Conservation (phyloP, 2,113 vertebrate genomes). For the Montifringilla adamsi region DNA sequence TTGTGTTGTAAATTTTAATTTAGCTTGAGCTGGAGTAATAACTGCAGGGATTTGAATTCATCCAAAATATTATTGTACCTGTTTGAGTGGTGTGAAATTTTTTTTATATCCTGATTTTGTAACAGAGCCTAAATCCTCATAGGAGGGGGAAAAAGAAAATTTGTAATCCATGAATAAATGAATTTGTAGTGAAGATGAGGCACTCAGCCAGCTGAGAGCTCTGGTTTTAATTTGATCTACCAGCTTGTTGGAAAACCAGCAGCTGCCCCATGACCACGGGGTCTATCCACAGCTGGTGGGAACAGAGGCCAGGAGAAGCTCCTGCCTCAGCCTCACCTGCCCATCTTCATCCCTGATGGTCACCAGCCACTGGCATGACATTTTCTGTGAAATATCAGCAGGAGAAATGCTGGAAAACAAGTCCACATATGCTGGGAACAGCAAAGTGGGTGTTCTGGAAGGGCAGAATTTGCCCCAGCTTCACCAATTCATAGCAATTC, state of each 20-base stretch:
- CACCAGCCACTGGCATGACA: background rate
- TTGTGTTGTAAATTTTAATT: constrained; percentile 11
- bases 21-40: background rate
- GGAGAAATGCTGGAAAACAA: background rate
- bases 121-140: background rate
- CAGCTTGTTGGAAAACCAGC: background rate
- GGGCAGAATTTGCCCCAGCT: background rate
- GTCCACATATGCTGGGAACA: background rate
- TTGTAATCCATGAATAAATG: background rate
- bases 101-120: background rate
- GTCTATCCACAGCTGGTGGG: background rate
- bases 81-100: background rate
- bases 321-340: background rate
- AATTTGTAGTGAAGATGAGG: background rate
- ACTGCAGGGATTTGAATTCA: background rate
- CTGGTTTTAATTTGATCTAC: background rate
- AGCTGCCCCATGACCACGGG: background rate
- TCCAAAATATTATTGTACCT: background rate
- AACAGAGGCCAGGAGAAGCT: background rate
- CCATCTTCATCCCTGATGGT: background rate
- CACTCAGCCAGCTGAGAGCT: background rate
- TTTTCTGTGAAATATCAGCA: background rate
- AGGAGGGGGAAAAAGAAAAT: background rate
- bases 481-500: background rate
- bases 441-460: background rate